phyloP scores from a whole-genome alignment of 2,797 vertebrate species.

The Telmatherina bonti region DNA sequence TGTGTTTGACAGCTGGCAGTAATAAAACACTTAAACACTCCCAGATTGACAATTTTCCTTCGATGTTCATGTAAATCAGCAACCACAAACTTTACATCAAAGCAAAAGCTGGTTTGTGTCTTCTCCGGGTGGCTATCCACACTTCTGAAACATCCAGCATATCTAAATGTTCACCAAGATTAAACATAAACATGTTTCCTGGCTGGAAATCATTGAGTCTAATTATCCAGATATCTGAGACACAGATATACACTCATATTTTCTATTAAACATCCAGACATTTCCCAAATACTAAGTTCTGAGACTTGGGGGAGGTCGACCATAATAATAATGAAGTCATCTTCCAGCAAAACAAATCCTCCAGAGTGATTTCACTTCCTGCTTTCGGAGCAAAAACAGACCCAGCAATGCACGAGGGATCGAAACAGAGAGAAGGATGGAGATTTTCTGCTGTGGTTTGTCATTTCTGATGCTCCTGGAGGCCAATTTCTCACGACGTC shows the following conservation, averaged over 20 bases:
- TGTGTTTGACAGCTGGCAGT: constrained; percentile 26
- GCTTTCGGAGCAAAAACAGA: constrained; percentile 8
- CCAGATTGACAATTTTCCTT: neutral
- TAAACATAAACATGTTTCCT: neutral
- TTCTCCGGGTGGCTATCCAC: constrained; percentile 7
- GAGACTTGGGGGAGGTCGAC: neutral
- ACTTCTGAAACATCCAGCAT: neutral
- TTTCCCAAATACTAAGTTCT: constrained; percentile 6
- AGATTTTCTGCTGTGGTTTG: neutral
- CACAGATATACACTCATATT: neutral
- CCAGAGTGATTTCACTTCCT: constrained; percentile 27
- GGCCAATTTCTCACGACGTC: constrained; percentile 1
- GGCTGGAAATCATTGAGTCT: neutral
- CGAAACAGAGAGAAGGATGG: neutral
- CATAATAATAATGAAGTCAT: constrained; percentile 1
- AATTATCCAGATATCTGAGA: neutral
- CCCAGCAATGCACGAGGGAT: neutral
- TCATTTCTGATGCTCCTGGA: neutral
- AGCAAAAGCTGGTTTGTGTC: neutral
- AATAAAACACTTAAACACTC: neutral
- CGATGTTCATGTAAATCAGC: neutral
- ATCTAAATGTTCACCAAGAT: constrained; percentile 5
- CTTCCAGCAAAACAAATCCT: neutral
- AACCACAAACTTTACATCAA: constrained; percentile 9
- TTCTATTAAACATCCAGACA: neutral